Evolutionary conservation across 2,797 vertebrate species (phyloP).

Genomic region (Paedocypris micromegethes): DNA sequence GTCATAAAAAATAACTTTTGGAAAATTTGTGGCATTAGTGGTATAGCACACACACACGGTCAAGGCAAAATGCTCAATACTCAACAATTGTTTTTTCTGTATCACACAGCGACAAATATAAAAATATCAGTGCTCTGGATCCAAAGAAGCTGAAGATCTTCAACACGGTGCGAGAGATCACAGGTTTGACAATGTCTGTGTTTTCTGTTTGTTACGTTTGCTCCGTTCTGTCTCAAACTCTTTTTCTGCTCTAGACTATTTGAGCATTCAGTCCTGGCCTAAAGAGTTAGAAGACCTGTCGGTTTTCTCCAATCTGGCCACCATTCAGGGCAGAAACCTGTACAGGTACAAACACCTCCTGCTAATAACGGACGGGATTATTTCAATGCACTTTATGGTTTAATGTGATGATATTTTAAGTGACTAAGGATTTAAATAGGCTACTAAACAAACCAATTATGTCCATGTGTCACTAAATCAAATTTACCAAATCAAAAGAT

Average conservation of each 20-base stretch:
- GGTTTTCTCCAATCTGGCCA: constrained; percentile 73
- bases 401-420: no score
- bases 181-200: constrained; percentile 64
- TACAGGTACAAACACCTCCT: constrained; percentile 58
- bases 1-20: no score
- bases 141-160: constrained; percentile 90
- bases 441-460: no score
- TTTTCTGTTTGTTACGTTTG: not conserved
- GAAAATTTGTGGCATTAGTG: no score
- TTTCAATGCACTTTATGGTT: no score
- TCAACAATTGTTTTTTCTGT: not conserved
- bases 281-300: constrained; percentile 74
- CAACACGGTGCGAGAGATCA: constrained; percentile 86
- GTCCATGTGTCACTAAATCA: no score
- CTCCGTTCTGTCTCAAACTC: no score
- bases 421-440: no score
- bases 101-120: constrained; percentile 62
- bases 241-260: constrained; percentile 67
- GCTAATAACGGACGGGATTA: no score
- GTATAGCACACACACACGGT: no score
- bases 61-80: no score
- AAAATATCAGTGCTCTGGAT: constrained; percentile 76
- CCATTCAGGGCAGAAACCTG: constrained; percentile 66
- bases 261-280: constrained; percentile 82
- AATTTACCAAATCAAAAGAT: no score